These are phyloP conservation scores for Volucella zonaria DNA, from an alignment of 2,888 invertebrate genomes.

Conservation along the genomic window DNA sequence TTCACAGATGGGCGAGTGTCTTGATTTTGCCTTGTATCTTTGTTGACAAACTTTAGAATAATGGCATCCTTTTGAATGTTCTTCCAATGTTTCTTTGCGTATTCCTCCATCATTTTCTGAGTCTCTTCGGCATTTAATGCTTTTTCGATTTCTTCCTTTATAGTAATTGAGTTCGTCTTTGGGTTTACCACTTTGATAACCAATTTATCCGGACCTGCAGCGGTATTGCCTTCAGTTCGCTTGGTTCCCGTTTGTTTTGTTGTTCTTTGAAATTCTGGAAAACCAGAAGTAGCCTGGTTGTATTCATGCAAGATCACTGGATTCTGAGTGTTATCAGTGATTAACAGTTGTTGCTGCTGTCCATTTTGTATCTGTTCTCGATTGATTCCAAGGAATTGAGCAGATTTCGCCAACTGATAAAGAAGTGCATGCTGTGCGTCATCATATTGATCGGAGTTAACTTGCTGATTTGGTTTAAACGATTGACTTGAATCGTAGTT, in stretches of 20 bases:
- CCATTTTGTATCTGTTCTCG: not conserved
- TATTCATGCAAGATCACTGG: slow-evolving; percentile 54
- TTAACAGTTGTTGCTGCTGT: not conserved
- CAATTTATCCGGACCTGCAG: slow-evolving; percentile 49
- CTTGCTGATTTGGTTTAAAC: slow-evolving; percentile 4
- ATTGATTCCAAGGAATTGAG: too few relatives aligned
- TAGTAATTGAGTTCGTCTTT: slow-evolving; percentile 78
- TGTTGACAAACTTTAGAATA: slow-evolving; percentile 52
- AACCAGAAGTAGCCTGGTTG: slow-evolving; percentile 40
- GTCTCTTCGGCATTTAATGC: slow-evolving; percentile 79
- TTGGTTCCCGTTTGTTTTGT: not conserved
- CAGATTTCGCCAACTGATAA: not conserved
- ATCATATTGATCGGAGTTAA: not conserved
- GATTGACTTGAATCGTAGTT: slow-evolving; percentile 19
- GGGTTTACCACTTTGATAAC: slow-evolving; percentile 75
- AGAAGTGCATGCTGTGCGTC: not conserved
- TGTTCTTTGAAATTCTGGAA: not conserved
- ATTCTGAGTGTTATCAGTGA: slow-evolving; percentile 43
- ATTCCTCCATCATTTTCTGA: slow-evolving; percentile 77
- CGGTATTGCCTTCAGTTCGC: not conserved
- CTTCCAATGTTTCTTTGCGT: slow-evolving; percentile 75
- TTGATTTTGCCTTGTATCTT: slow-evolving; percentile 5
- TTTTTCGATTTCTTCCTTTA: slow-evolving; percentile 78
- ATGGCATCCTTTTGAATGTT: slow-evolving; percentile 51
- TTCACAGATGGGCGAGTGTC: slow-evolving; percentile 60